These are phyloP conservation scores for Ageneiosus marmoratus DNA, from an alignment of 2,113 vertebrate species.

Conservation along the genomic window DNA sequence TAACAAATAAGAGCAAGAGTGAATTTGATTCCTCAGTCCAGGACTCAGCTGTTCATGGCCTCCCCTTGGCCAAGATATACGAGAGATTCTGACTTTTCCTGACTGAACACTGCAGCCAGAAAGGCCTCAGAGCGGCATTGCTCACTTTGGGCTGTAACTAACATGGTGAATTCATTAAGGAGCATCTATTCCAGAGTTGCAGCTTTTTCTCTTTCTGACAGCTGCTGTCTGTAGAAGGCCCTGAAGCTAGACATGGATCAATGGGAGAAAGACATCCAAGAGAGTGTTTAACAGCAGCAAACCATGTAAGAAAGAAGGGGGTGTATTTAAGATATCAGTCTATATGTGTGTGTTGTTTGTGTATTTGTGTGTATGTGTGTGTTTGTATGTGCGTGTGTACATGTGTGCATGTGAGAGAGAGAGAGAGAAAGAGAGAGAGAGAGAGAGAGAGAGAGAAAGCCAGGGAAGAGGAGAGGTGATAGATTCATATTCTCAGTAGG, in stretches of 20 bases:
- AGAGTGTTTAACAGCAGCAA: conserved; percentile 75
- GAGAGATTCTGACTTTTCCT: conserved; percentile 1
- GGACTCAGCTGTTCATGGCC: conserved; percentile 18
- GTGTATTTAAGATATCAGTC: conserved; percentile 72
- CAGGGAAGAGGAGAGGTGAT: conserved; percentile 46
- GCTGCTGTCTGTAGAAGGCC: conserved; percentile 70
- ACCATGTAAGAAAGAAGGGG: conserved; percentile 67
- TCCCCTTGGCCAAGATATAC: conserved; percentile 28
- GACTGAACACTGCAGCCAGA: conserved; percentile 17
- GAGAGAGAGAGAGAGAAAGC: conserved; percentile 61
- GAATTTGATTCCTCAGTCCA: conserved; percentile 2
- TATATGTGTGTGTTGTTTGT: conserved; percentile 54
- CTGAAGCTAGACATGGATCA: conserved; percentile 79
- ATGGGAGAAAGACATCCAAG: conserved; percentile 78
- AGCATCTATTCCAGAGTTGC: conserved; percentile 48
- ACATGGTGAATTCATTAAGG: conserved; percentile 78
- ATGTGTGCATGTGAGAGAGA: conserved; percentile 28
- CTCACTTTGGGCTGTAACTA: conserved; percentile 68
- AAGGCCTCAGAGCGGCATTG: conserved; percentile 61
- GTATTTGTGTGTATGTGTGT: not conserved
- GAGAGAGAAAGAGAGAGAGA: conserved; percentile 54
- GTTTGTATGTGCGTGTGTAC: conserved; percentile 47
- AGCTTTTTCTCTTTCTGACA: conserved; percentile 68
- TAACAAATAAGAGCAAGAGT: not conserved
- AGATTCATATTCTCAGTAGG: conserved; percentile 62